Evolutionary conservation across 30 jellyfish, hydroid and myxozoan genomes (phyloP).

Genomic region (Cassiopea andromeda): DNA sequence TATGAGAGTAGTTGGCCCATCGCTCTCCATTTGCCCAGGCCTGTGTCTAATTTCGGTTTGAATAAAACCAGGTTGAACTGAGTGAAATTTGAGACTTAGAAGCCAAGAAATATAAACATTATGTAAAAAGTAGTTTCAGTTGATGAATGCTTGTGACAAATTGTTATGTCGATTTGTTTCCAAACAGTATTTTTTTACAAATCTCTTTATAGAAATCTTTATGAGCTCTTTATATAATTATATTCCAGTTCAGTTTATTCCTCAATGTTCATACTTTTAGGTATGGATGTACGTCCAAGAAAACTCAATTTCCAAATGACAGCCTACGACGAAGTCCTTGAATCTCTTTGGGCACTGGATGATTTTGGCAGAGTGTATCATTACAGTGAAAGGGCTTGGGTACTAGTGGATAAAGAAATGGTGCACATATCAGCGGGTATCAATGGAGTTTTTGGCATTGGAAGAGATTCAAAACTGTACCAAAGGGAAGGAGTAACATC

Average conservation of each 20-base stretch:
- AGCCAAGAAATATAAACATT: too few relatives aligned
- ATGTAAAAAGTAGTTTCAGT: too few relatives aligned
- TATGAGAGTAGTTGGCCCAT: too few relatives aligned
- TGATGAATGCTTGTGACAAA: too few relatives aligned
- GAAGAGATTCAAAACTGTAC: neutral
- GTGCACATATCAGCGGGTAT: slow-evolving; percentile 28
- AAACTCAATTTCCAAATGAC: slow-evolving; percentile 7
- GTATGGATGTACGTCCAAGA: slow-evolving; percentile 29
- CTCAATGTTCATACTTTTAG: neutral
- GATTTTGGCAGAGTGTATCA: neutral
- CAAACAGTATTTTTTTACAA: too few relatives aligned
- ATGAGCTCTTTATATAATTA: too few relatives aligned
- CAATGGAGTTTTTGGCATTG: slow-evolving; percentile 33
- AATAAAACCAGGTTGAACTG: too few relatives aligned
- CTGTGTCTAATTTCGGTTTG: too few relatives aligned
- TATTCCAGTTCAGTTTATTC: neutral
- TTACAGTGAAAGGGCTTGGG: slow-evolving; percentile 23
- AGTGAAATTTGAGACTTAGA: too few relatives aligned
- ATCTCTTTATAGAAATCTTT: too few relatives aligned
- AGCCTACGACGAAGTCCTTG: neutral
- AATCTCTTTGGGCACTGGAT: slow-evolving; percentile 38
- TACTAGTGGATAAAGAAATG: neutral
- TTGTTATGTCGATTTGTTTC: too few relatives aligned
- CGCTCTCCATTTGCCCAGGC: too few relatives aligned
- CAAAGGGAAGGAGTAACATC: slow-evolving; percentile 24